A percentile compares a stretch with the other conserved stretches of the same genome.
Evolutionary conservation across 2,797 vertebrate genomes (phyloP).

Genomic region (Geotrypetes seraphini): DNA sequence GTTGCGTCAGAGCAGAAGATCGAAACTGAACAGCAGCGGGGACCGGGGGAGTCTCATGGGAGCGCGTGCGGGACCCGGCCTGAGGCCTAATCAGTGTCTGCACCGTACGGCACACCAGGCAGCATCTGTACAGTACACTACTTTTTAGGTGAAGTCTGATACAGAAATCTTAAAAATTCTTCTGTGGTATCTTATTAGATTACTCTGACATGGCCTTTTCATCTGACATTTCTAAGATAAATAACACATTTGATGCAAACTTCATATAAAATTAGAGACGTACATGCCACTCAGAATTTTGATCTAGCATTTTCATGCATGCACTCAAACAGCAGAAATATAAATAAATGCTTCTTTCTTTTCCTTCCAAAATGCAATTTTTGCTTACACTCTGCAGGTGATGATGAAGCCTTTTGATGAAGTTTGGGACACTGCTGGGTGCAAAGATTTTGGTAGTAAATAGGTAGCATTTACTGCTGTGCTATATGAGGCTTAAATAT

Average conservation of each 20-base stretch:
- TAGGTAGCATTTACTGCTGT: conserved; percentile 26
- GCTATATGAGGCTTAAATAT: too few species aligned
- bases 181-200: neutral
- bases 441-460: conserved; percentile 12
- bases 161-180: neutral
- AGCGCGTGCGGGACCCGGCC: too few species aligned
- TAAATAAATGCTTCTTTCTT: conserved; percentile 14
- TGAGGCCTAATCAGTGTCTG: too few species aligned
- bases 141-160: neutral
- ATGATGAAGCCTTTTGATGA: conserved; percentile 19
- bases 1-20: too few species aligned
- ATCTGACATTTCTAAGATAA: conserved; percentile 14
- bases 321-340: conserved; percentile 25
- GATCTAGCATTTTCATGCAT: neutral
- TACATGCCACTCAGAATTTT: neutral
- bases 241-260: neutral
- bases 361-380: conserved; percentile 23
- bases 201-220: conserved; percentile 14
- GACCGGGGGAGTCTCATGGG: too few species aligned
- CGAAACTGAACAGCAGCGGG: too few species aligned
- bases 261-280: neutral
- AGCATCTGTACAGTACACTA: too few species aligned
- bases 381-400: conserved; percentile 18
- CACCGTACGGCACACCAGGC: too few species aligned
- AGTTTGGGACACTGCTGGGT: conserved; percentile 6